A percentile compares a stretch with the other conserved stretches of the same genome.
These are phyloP conservation scores for Aelia acuminata DNA, from an alignment of 2,888 invertebrate species.

Conservation along the genomic window DNA sequence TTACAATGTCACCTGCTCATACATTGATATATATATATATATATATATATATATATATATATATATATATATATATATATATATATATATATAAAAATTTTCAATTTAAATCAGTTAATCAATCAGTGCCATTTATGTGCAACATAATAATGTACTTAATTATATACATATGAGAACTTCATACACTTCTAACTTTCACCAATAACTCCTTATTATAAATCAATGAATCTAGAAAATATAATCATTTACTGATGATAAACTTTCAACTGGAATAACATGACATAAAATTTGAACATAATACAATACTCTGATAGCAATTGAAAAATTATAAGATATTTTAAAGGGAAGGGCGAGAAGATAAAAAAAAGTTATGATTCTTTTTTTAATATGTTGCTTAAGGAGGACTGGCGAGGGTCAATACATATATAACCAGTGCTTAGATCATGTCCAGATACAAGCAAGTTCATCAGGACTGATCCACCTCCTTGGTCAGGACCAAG, in stretches of 20 bases:
- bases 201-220: neutral
- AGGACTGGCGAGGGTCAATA: slow-evolving; percentile 74
- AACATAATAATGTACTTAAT: slow-evolving; percentile 2
- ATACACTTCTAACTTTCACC: slow-evolving; percentile 38
- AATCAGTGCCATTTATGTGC: slow-evolving; percentile 33
- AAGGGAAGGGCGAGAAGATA: neutral
- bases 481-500: slow-evolving; percentile 70
- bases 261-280: slow-evolving; percentile 21
- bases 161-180: slow-evolving; percentile 24
- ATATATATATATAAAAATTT: neutral
- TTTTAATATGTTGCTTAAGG: slow-evolving; percentile 38
- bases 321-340: neutral
- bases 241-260: slow-evolving; percentile 21
- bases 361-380: slow-evolving; percentile 47
- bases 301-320: neutral
- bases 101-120: neutral
- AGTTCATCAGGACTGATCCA: slow-evolving; percentile 90
- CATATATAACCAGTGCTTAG: slow-evolving; percentile 93
- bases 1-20: neutral
- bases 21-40: neutral
- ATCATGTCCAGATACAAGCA: slow-evolving; percentile 95
- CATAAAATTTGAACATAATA: slow-evolving; percentile 15
- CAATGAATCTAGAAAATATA: slow-evolving; percentile 1
- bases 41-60: neutral
- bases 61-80: neutral